Percentiles rank a stretch among this genome's conserved stretches.
Conservation (phyloP, 2,113 vertebrate genomes). For the Corynorhinus townsendii region DNA sequence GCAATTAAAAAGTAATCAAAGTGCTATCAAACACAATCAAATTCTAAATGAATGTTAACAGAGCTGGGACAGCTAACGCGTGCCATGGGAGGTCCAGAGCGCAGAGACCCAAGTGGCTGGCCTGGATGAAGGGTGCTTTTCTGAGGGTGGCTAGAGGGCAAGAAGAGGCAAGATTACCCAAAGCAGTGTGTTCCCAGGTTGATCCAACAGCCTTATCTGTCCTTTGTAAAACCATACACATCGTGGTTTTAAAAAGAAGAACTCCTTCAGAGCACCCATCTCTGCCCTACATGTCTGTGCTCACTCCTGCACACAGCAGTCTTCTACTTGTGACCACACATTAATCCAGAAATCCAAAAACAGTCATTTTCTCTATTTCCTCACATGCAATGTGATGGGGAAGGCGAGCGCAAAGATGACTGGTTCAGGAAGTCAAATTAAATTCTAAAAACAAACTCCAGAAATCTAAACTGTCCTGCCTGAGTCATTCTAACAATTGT, state of each 20-base stretch:
- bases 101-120: neutral
- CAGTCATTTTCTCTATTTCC: neutral
- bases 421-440: neutral
- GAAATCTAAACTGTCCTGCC: neutral
- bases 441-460: conserved; percentile 8
- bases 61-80: neutral
- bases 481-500: neutral
- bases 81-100: neutral
- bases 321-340: neutral
- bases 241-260: neutral
- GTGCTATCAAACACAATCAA: neutral
- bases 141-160: neutral
- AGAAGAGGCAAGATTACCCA: neutral
- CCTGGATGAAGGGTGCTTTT: neutral
- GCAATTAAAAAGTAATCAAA: neutral
- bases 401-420: neutral
- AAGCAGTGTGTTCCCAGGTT: neutral
- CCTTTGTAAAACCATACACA: neutral
- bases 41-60: neutral
- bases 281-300: neutral
- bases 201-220: neutral
- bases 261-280: neutral
- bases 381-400: neutral
- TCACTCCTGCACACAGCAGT: neutral
- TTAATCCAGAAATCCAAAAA: neutral